Conservation (phyloP, 1,140 invertebrate species). For the Papilio xuthus region DNA sequence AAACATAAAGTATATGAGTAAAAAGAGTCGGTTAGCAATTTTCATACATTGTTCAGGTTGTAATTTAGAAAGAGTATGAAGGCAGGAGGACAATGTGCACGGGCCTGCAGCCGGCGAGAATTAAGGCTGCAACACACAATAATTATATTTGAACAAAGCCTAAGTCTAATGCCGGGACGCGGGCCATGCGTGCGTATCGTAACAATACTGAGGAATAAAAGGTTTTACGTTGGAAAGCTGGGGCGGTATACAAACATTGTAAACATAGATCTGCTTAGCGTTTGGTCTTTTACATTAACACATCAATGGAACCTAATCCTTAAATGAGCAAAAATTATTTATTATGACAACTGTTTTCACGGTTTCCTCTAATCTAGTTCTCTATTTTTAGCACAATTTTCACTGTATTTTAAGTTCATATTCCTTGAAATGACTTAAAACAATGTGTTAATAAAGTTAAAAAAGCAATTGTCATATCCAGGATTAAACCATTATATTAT, state of each 20-base stretch:
- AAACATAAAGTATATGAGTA: slow-evolving; percentile 5
- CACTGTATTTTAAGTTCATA: not conserved
- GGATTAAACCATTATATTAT: not conserved
- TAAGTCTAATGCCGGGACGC: not conserved
- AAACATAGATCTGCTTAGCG: not conserved
- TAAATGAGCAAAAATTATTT: not conserved
- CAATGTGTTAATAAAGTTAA: not conserved
- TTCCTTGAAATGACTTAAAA: not conserved
- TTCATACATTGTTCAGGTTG: slow-evolving; percentile 34
- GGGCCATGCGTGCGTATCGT: not conserved
- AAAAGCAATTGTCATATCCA: not conserved
- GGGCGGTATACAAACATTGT: not conserved
- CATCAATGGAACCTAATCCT: not conserved
- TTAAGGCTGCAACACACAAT: slow-evolving; percentile 13
- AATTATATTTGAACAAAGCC: slow-evolving; percentile 24
- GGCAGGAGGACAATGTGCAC: slow-evolving; percentile 22
- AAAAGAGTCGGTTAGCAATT: not conserved
- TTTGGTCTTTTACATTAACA: not conserved
- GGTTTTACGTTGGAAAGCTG: not conserved
- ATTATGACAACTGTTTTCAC: not conserved
- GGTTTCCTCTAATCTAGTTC: not conserved
- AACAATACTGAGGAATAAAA: not conserved
- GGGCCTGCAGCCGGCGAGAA: not conserved
- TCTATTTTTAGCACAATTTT: not conserved
- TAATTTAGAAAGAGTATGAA: slow-evolving; percentile 36